Base-by-base conservation (phyloP, 2,113 vertebrate species). In the Gadus chalcogrammus region DNA sequence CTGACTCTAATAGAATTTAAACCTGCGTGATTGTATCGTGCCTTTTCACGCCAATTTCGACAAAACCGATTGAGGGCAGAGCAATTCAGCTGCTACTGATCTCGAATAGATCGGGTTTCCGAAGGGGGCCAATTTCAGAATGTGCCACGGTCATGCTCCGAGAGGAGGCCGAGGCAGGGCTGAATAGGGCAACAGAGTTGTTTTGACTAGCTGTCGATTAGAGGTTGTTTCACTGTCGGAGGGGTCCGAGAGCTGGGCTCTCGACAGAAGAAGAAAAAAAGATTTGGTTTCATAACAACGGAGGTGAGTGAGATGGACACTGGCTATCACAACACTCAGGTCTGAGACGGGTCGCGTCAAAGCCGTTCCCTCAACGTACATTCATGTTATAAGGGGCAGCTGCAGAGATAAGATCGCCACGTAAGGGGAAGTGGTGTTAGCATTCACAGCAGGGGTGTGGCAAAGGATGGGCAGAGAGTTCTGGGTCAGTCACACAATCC, bases 191-290 rank as follows among this genome's bases (percentile, higher is more conserved):
- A 87, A 83, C 84, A 79, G 85, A 88, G 78, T 81, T 91, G 88
- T 93, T 92, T 89, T 92, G 90, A 91, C 90, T 92, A 84, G 80
- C 85, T 92, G 91, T 91, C 90, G 91, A 90, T 91, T 91, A 89
- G 82, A 88, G 84, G 88, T 86, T 89, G 86, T 85, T 90, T 88
- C 86, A 86, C 85, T 35, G 87, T 81, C 85, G 69, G 79, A 88
- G 80, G 73, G 87, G 87, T 86, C 85, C 84, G 78, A 31, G 69
- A 86, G 76, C 84, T 72, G 76, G 17, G 78, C 52, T 17, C 53
- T 11, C 68, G 75, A 68, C 79, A 65, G 22, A 20, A 68, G 48
- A 31, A 70, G 55, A 56, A 62, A 70, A 75, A 78, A 80, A 74
- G 83, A 84, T 87, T 82, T 4, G 27, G 77, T 91, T 91, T 91